Conservation (phyloP, 2,113 vertebrate genomes). For the Dasyornis broadbenti region DNA sequence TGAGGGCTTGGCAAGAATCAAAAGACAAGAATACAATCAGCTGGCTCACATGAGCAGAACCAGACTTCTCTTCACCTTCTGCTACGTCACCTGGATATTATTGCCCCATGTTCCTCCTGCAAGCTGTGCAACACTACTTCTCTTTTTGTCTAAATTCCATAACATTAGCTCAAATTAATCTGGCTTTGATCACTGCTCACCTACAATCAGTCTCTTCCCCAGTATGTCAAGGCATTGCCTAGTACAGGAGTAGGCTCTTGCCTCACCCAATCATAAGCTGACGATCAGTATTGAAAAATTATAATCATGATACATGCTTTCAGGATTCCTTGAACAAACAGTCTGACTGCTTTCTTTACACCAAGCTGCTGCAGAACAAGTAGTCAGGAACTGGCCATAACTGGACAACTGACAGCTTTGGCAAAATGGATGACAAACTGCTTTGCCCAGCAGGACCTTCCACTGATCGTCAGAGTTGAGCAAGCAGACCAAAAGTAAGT, state of each 20-base stretch:
- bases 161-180: neutral
- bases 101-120: neutral
- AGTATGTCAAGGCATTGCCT: neutral
- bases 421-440: neutral
- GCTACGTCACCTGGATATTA: neutral
- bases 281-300: neutral
- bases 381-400: neutral
- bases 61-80: neutral
- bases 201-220: neutral
- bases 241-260: neutral
- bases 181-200: neutral
- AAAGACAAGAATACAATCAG: neutral
- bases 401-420: neutral
- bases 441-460: neutral
- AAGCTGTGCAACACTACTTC: neutral
- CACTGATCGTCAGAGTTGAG: neutral
- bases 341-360: neutral
- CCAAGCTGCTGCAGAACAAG: neutral
- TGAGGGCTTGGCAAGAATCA: neutral
- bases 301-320: neutral
- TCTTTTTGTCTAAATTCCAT: neutral
- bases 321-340: neutral
- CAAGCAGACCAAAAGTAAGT: neutral
- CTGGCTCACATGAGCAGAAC: accelerated
- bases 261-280: neutral